These are phyloP conservation scores for Periophthalmodon schlosseri DNA, from an alignment of 2,113 vertebrate genomes.

Conservation along the genomic window DNA sequence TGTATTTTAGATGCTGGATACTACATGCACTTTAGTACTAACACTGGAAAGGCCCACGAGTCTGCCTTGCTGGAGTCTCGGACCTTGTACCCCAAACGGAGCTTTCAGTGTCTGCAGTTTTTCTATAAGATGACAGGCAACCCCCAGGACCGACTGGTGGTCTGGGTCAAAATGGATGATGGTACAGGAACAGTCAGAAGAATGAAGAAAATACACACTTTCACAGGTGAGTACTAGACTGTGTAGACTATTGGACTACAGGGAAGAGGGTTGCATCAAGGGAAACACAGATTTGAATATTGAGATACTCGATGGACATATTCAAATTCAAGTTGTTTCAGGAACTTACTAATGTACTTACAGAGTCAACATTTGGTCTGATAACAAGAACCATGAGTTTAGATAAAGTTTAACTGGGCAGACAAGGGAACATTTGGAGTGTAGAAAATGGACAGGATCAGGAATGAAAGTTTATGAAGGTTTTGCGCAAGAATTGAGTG, in stretches of 20 bases:
- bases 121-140: constrained; percentile 89
- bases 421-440: background rate
- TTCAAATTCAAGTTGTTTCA: constrained; percentile 25
- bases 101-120: constrained; percentile 89
- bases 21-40: constrained; percentile 84
- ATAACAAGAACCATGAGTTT: background rate
- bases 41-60: constrained; percentile 64
- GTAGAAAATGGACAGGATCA: background rate
- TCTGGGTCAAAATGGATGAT: constrained; percentile 89
- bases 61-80: constrained; percentile 86
- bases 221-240: constrained; percentile 75
- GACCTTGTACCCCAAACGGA: constrained; percentile 87
- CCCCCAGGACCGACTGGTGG: constrained; percentile 76
- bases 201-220: constrained; percentile 81
- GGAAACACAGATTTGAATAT: constrained; percentile 5
- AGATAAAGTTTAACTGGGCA: background rate
- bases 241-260: background rate
- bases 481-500: no score
- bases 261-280: constrained; percentile 1
- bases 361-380: background rate
- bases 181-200: constrained; percentile 80
- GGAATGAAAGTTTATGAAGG: no score
- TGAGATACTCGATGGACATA: constrained; percentile 11
- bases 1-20: constrained; percentile 79
- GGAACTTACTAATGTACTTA: background rate